Evolutionary conservation across 2,797 vertebrate species (phyloP).

Genomic region (Emydoidea blandingii): DNA sequence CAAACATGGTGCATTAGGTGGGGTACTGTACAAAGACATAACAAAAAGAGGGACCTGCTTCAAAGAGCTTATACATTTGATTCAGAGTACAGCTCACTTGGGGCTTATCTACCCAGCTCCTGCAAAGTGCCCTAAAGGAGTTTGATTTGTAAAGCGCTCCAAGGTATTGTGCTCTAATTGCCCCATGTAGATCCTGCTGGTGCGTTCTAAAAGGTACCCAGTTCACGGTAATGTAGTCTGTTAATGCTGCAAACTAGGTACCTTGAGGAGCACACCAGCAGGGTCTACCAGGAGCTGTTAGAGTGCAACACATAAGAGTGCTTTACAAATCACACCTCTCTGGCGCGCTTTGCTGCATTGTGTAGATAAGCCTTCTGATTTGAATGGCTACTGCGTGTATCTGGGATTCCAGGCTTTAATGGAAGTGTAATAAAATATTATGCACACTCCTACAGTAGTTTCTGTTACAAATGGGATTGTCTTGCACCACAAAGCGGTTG

Average conservation of each 20-base stretch:
- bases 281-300: background rate
- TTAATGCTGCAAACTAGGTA: background rate
- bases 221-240: background rate
- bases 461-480: background rate
- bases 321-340: background rate
- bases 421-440: background rate
- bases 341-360: background rate
- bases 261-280: background rate
- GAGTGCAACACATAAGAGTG: background rate
- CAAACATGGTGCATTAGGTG: background rate
- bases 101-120: background rate
- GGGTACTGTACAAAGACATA: background rate
- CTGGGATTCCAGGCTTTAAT: rapidly evolving
- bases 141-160: background rate
- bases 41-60: background rate
- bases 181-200: background rate
- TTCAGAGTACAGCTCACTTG: background rate
- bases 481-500: background rate
- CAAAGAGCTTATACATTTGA: background rate
- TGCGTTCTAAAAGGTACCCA: background rate
- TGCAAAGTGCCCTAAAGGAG: background rate
- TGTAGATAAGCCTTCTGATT: background rate
- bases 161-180: background rate
- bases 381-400: rapidly evolving
- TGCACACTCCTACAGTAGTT: rapidly evolving